phyloP scores from a whole-genome alignment of 2,888 invertebrate genomes.

The Scaptomyza polygonia region DNA sequence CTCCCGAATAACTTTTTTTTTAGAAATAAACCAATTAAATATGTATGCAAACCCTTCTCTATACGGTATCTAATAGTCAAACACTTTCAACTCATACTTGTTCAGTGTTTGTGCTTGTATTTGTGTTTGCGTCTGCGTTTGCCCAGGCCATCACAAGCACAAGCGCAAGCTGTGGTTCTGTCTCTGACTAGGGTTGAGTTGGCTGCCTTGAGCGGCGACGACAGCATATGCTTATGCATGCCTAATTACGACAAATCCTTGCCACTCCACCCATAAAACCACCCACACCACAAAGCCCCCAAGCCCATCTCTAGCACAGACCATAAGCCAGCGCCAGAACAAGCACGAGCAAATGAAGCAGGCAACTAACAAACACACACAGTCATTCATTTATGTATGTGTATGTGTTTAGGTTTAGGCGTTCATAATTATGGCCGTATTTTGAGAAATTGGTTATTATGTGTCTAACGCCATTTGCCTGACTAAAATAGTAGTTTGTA shows the following conservation, averaged over 20 bases:
- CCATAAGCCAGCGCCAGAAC: conserved; percentile 48
- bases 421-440: conserved; percentile 80
- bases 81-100: not conserved
- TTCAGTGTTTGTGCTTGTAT: conserved; percentile 22
- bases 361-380: conserved; percentile 18
- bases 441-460: conserved; percentile 81
- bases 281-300: not conserved
- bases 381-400: conserved; percentile 2
- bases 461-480: conserved; percentile 81
- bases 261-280: conserved; percentile 25
- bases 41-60: no score
- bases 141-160: conserved; percentile 23
- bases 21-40: no score
- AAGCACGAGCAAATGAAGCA: conserved; percentile 72
- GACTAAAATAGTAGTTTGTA: conserved; percentile 77
- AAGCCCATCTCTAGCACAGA: not conserved
- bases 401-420: conserved; percentile 27
- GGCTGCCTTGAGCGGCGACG: conserved; percentile 70
- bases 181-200: conserved; percentile 28
- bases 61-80: not conserved
- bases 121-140: conserved; percentile 58
- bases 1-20: no score
- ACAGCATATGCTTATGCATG: conserved; percentile 79
- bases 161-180: conserved; percentile 3
- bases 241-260: conserved; percentile 81